Conservation (phyloP, 2,888 invertebrate genomes). For the Eupithecia dodoneata region DNA sequence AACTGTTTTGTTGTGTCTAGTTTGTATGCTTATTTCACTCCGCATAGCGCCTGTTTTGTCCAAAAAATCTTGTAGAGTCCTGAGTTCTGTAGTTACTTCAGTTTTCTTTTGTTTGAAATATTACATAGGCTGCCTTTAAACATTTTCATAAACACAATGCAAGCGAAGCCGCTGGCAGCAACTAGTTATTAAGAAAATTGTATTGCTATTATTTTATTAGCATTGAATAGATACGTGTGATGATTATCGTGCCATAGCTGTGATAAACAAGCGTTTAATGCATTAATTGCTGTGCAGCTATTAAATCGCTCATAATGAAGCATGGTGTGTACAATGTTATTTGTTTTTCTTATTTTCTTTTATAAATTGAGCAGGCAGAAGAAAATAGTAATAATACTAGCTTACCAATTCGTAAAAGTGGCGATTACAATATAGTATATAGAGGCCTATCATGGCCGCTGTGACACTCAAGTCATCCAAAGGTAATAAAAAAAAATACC, state of each 20-base stretch:
- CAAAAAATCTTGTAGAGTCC: too few species aligned
- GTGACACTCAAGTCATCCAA: too few species aligned
- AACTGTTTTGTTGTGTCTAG: too few species aligned
- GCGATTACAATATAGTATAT: too few species aligned
- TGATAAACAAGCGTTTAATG: slow-evolving; percentile 1
- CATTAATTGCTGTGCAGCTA: background rate
- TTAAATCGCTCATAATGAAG: background rate
- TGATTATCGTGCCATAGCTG: slow-evolving; percentile 2
- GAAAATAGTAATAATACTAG: background rate
- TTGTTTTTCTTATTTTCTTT: background rate
- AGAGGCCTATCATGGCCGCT: too few species aligned
- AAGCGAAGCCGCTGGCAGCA: background rate
- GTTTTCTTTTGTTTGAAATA: too few species aligned
- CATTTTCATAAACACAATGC: background rate
- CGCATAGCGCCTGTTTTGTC: too few species aligned
- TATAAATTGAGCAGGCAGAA: background rate
- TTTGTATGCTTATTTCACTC: too few species aligned
- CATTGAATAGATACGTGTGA: background rate
- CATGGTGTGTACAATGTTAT: background rate
- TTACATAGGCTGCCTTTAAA: too few species aligned
- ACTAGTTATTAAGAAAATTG: background rate
- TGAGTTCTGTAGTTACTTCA: too few species aligned
- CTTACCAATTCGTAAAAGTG: too few species aligned
- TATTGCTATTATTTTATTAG: background rate
- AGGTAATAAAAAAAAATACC: too few species aligned